phyloP scores from a whole-genome alignment of 1,140 invertebrate genomes.

The Myzus persicae region DNA sequence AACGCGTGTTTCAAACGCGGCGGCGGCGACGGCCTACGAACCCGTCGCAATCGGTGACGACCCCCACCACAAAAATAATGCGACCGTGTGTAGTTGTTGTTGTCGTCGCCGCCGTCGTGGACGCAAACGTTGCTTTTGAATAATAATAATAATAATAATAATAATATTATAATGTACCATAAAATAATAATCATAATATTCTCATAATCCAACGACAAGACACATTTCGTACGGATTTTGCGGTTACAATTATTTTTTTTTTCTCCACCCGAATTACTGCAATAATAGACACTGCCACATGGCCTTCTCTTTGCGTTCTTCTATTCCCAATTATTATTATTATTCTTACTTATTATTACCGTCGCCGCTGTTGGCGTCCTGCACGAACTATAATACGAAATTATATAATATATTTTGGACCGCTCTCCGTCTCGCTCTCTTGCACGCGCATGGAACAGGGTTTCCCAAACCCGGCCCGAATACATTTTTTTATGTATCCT shows the following conservation, averaged over 20 bases:
- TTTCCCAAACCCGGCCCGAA: background rate
- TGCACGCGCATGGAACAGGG: background rate
- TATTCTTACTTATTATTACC: background rate
- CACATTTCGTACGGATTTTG: background rate
- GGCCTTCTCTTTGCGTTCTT: background rate
- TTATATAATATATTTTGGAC: background rate
- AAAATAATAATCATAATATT: background rate
- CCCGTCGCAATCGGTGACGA: slow-evolving; percentile 1
- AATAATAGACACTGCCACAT: background rate
- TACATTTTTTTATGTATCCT: slow-evolving; percentile 30
- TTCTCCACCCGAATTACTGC: background rate
- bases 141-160: background rate
- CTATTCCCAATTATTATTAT: background rate
- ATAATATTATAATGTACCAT: background rate
- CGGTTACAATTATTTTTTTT: background rate
- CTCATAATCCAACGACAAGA: background rate
- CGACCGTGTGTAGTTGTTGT: background rate
- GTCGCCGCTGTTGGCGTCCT: background rate
- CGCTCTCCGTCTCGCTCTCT: background rate
- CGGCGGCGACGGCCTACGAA: slow-evolving; percentile 16
- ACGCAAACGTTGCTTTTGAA: background rate
- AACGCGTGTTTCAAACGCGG: slow-evolving; percentile 1
- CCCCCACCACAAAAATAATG: background rate
- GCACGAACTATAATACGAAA: background rate
- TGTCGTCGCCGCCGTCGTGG: background rate